phyloP scores from a whole-genome alignment of 2,113 vertebrate species.

The Bujurquina vittata region DNA sequence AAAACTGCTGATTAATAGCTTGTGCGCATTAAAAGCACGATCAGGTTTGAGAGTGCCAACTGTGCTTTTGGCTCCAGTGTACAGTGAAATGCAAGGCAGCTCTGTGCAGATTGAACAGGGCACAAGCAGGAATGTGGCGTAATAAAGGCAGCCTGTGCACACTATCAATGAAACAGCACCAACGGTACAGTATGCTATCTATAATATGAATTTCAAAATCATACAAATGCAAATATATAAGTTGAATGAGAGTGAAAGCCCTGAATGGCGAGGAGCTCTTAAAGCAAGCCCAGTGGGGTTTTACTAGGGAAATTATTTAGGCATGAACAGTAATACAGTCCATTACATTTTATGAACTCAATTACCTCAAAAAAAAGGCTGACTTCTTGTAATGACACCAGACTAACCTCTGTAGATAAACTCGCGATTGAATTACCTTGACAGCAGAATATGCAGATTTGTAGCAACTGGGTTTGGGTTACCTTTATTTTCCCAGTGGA shows the following conservation, averaged over 20 bases:
- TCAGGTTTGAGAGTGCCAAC: constrained; percentile 62
- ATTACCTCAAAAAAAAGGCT: constrained; percentile 68
- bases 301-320: constrained; percentile 69
- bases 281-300: constrained; percentile 47
- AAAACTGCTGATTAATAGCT: constrained; percentile 78
- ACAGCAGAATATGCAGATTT: constrained; percentile 37
- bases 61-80: constrained; percentile 43
- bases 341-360: constrained; percentile 74
- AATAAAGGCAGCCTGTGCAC: background rate
- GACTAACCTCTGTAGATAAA: constrained; percentile 62
- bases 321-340: constrained; percentile 70
- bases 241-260: constrained; percentile 28
- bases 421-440: constrained; percentile 56
- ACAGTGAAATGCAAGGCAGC: constrained; percentile 31
- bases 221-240: constrained; percentile 44
- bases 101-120: constrained; percentile 2
- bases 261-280: constrained; percentile 33
- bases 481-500: constrained; percentile 18
- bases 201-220: constrained; percentile 27
- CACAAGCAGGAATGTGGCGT: background rate
- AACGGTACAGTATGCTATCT: constrained; percentile 12
- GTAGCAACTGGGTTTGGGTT: constrained; percentile 5
- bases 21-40: constrained; percentile 71
- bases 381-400: constrained; percentile 63
- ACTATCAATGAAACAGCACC: constrained; percentile 13